Percentiles rank a stretch among this genome's conserved stretches.
These are phyloP conservation scores for Aphaenogaster ashmeadi DNA, from an alignment of 1,140 invertebrate genomes.

Conservation along the genomic window DNA sequence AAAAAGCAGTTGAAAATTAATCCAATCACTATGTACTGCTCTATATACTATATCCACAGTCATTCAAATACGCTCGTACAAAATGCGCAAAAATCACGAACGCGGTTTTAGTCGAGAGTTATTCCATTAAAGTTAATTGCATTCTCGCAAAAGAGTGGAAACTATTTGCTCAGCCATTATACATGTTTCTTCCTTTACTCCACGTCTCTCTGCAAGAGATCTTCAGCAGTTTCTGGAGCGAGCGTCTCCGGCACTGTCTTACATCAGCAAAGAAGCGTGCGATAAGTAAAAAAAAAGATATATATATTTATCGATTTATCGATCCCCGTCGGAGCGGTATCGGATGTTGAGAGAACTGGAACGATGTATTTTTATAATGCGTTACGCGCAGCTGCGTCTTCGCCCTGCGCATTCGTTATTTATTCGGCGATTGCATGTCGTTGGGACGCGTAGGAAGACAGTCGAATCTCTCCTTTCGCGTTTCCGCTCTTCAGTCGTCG, in stretches of 20 bases:
- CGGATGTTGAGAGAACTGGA: constrained; percentile 12
- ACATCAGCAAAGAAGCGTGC: not conserved
- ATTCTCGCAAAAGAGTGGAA: constrained; percentile 17
- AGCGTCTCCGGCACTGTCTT: constrained; percentile 17
- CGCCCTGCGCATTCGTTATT: not conserved
- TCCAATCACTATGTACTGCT: not conserved
- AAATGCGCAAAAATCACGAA: not conserved
- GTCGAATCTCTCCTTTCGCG: not conserved
- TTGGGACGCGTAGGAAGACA: not conserved
- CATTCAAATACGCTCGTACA: not conserved
- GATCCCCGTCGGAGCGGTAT: not conserved
- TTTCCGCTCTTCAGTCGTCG: not conserved
- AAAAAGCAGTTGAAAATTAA: constrained; percentile 40
- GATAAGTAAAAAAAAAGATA: constrained; percentile 5
- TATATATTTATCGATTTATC: constrained; percentile 45
- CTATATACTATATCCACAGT: not conserved
- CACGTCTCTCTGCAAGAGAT: not conserved
- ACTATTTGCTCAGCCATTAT: constrained; percentile 28
- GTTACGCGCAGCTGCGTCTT: not conserved
- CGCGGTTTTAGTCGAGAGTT: constrained; percentile 24
- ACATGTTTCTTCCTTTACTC: not conserved
- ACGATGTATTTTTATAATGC: constrained; percentile 21
- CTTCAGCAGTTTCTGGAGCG: not conserved
- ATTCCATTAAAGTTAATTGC: constrained; percentile 51
- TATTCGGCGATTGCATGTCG: not conserved